These are phyloP conservation scores for Miichthys miiuy DNA, from an alignment of 2,797 vertebrate species.

Conservation along the genomic window DNA sequence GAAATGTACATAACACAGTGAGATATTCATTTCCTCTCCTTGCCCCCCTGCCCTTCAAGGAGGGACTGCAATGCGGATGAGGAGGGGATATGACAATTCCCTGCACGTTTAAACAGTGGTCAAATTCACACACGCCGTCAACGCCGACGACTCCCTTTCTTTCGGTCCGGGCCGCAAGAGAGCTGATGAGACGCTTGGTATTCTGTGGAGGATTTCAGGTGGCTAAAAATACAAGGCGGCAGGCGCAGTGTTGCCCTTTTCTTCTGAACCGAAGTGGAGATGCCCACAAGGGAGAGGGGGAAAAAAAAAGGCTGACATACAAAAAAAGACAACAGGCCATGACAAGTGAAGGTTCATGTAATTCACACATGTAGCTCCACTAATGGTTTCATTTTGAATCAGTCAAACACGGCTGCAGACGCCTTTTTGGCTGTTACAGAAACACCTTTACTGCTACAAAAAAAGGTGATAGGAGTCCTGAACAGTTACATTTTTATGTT, in stretches of 20 bases:
- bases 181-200: conserved; percentile 71
- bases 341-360: conserved; percentile 39
- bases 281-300: conserved; percentile 60
- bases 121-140: conserved; percentile 52
- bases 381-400: background rate
- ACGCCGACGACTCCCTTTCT: conserved; percentile 29
- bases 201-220: conserved; percentile 71
- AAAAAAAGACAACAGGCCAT: conserved; percentile 41
- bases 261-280: conserved; percentile 61
- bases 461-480: background rate
- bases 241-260: conserved; percentile 54
- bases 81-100: conserved; percentile 71
- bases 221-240: conserved; percentile 76
- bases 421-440: background rate
- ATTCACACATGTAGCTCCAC: background rate
- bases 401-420: background rate
- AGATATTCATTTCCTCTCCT: conserved; percentile 68
- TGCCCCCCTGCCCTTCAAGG: conserved; percentile 56
- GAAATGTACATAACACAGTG: conserved; percentile 65
- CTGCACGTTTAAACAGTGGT: conserved; percentile 69
- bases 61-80: conserved; percentile 74
- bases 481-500: conserved; percentile 7
- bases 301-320: conserved; percentile 36
- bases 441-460: background rate
- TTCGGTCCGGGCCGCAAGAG: conserved; percentile 28